Conservation (phyloP, 2,888 invertebrate genomes). For the Dynastes grantii region DNA sequence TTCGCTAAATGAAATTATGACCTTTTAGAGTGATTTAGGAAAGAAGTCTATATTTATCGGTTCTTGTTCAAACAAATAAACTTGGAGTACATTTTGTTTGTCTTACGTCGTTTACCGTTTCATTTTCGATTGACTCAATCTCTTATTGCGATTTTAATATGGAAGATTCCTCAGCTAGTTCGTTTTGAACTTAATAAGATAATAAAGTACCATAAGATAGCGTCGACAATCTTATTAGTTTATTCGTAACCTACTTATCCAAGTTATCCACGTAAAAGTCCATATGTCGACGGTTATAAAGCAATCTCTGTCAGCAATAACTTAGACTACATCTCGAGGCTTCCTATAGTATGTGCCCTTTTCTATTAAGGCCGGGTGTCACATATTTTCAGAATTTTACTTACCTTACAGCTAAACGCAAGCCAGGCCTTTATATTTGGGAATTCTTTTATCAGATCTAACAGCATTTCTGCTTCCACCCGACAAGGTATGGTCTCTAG, state of each 20-base stretch:
- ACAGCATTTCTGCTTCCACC: slow-evolving; percentile 86
- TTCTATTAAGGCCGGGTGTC: slow-evolving; percentile 41
- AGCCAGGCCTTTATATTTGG: slow-evolving; percentile 89
- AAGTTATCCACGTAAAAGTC: slow-evolving; percentile 24
- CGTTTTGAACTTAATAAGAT: slow-evolving; percentile 6
- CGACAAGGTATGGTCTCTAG: slow-evolving; percentile 94
- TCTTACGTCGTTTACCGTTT: too few species aligned
- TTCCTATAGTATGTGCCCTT: slow-evolving; percentile 35
- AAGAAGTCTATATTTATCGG: too few species aligned
- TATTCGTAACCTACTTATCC: slow-evolving; percentile 26
- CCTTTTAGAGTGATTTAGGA: too few species aligned
- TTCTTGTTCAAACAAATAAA: too few species aligned
- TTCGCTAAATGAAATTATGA: too few species aligned
- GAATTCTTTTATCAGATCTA: slow-evolving; percentile 85
- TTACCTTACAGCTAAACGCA: slow-evolving; percentile 89
- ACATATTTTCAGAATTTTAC: slow-evolving; percentile 54
- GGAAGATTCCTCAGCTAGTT: not conserved
- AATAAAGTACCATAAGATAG: slow-evolving; percentile 16
- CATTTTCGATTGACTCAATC: too few species aligned
- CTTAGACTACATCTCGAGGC: slow-evolving; percentile 31
- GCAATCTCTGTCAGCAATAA: slow-evolving; percentile 40
- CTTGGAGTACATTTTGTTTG: too few species aligned
- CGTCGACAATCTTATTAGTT: slow-evolving; percentile 21
- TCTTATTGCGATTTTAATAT: not conserved
- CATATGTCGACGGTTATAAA: slow-evolving; percentile 36